A percentile compares a stretch with the other conserved stretches of the same genome.
phyloP scores from a whole-genome alignment of 2,113 vertebrate genomes.

The Spea bombifrons region DNA sequence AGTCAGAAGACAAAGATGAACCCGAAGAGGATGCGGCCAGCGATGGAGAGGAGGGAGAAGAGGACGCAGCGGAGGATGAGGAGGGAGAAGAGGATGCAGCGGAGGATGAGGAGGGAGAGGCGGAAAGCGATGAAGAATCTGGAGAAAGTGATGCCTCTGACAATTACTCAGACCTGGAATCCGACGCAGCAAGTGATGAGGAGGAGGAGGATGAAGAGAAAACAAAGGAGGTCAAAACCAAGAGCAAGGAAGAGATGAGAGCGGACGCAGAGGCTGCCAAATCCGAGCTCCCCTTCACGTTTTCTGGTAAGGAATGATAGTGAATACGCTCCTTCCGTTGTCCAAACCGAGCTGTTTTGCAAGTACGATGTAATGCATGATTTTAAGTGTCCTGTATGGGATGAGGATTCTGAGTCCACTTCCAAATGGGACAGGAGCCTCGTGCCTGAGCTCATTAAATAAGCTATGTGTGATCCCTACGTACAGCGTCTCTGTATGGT shows the following conservation, averaged over 20 bases:
- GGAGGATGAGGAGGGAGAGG: constrained; percentile 41
- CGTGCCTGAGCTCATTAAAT: no score
- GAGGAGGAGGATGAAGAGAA: constrained; percentile 29
- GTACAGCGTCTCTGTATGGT: no score
- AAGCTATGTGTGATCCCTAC: no score
- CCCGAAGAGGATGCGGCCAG: not conserved
- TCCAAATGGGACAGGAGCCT: no score
- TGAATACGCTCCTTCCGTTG: no score
- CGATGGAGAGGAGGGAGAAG: not conserved
- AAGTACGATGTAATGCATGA: no score
- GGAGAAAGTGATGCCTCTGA: constrained; percentile 54
- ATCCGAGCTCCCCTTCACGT: constrained; percentile 83
- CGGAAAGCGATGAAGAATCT: constrained; percentile 42
- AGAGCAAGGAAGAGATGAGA: constrained; percentile 53
- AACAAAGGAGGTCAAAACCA: constrained; percentile 3
- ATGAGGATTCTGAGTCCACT: no score
- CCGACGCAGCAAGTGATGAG: constrained; percentile 64
- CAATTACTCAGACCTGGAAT: constrained; percentile 76
- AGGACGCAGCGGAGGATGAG: constrained; percentile 41
- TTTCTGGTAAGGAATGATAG: constrained; percentile 67
- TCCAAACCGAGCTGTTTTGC: no score
- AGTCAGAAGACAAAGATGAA: constrained; percentile 31
- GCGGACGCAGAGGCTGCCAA: constrained; percentile 61
- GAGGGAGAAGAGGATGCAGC: constrained; percentile 9
- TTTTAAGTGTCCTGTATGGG: no score